phyloP scores from a whole-genome alignment of 2,797 vertebrate species.

The Squalus acanthias region DNA sequence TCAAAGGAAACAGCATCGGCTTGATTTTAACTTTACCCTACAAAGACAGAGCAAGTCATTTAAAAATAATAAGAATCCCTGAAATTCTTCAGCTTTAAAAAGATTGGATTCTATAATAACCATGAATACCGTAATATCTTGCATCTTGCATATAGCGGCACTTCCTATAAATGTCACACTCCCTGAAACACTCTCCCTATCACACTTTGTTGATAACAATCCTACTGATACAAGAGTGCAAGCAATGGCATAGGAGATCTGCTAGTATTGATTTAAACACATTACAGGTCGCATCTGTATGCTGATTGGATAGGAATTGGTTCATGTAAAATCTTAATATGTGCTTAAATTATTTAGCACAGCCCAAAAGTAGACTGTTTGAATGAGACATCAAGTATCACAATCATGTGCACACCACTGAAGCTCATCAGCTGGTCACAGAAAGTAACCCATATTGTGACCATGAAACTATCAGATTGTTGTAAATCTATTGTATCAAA shows the following conservation, averaged over 20 bases:
- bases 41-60: neutral
- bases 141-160: neutral
- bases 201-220: neutral
- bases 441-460: neutral
- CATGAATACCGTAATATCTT: neutral
- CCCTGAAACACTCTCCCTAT: neutral
- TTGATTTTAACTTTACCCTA: neutral
- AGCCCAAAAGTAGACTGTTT: neutral
- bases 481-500: neutral
- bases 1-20: neutral
- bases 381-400: neutral
- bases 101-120: neutral
- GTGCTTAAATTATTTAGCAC: neutral
- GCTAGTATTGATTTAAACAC: neutral
- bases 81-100: neutral
- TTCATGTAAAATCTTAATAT: neutral
- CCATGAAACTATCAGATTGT: neutral
- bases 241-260: neutral
- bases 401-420: neutral
- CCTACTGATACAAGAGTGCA: neutral
- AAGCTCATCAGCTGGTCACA: neutral
- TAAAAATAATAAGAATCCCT: neutral
- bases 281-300: neutral
- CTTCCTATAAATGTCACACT: neutral
- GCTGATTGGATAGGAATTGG: neutral